Evolutionary conservation across 2,113 vertebrate species (phyloP).

Genomic region (Ondatra zibethicus): DNA sequence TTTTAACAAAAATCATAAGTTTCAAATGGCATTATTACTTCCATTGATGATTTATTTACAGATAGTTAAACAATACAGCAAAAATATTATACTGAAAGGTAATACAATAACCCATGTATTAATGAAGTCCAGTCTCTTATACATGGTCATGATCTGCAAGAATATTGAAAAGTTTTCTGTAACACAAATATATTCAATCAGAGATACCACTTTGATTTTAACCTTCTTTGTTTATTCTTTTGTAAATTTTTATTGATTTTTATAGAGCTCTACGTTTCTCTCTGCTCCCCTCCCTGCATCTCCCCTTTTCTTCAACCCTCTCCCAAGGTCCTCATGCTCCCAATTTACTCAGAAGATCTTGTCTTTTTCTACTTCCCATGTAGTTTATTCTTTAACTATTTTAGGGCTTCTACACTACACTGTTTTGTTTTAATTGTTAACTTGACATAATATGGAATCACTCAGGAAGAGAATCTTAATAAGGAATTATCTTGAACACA

Average conservation of each 20-base stretch:
- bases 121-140: background rate
- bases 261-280: too few species aligned
- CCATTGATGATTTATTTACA: slow-evolving; percentile 54
- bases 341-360: too few species aligned
- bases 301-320: too few species aligned
- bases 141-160: background rate
- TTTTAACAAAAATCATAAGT: slow-evolving; percentile 55
- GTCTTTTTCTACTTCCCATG: too few species aligned
- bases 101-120: background rate
- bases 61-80: slow-evolving; percentile 33
- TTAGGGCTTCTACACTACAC: background rate
- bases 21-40: slow-evolving; percentile 68
- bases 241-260: too few species aligned
- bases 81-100: slow-evolving; percentile 28
- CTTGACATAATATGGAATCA: too few species aligned
- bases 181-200: background rate
- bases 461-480: background rate
- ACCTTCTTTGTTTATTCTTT: background rate
- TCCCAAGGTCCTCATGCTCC: too few species aligned
- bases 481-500: background rate
- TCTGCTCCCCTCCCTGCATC: too few species aligned
- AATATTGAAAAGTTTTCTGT: background rate
- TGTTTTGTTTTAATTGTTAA: background rate
- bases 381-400: background rate
- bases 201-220: background rate